Evolutionary conservation across 2,113 vertebrate species (phyloP), one percentile per base, ranked within the genome.

Genomic region (Leucopsar rothschildi): DNA sequence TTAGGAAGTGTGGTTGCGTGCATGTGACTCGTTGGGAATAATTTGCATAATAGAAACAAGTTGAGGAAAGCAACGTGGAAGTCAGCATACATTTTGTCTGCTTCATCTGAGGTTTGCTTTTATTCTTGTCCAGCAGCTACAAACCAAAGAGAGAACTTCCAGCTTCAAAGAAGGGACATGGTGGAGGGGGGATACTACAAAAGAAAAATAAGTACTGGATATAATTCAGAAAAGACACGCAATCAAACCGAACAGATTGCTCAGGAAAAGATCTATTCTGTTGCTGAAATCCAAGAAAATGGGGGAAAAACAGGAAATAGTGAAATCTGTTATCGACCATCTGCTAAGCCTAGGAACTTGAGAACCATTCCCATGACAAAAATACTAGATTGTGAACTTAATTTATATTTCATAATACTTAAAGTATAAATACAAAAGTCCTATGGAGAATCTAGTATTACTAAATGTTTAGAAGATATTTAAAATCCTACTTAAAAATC

Each of bases 201-300:
- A 97, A 94, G 95, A 84, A 88, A 94, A 96, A 83, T 96, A 96
- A 94, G 90, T 95, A 75, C 90, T 95, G 94, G 95, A 93, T 95
- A 94, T 95, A 96, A 96, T 97, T 96, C 96, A 94, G 95, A 95
- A 97, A 93, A 97, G 93, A 94, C 93, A 96, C 47, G 85, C 95
- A 92, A 94, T 92, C 93, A 92, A 90, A 95, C 79, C 49, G 93
- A 96, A 95, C 95, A 96, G 95, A 95, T 97, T 97, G 96, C 93
- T 96, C 82, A 96, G 95, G 94, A 96, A 96, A 96, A 96, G 92
- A 96, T 95, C 94, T 96, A 96, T 97, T 96, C 95, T 96, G 93
- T 96, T 94, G 82, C 94, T 92, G 95, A 97, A 97, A 97, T 97
- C 95, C 95, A 97, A 96, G 92, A 97, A 97, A 97, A 97, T 95